Base-by-base conservation (phyloP, 2,797 vertebrate species). In the Manis crassicaudata region DNA sequence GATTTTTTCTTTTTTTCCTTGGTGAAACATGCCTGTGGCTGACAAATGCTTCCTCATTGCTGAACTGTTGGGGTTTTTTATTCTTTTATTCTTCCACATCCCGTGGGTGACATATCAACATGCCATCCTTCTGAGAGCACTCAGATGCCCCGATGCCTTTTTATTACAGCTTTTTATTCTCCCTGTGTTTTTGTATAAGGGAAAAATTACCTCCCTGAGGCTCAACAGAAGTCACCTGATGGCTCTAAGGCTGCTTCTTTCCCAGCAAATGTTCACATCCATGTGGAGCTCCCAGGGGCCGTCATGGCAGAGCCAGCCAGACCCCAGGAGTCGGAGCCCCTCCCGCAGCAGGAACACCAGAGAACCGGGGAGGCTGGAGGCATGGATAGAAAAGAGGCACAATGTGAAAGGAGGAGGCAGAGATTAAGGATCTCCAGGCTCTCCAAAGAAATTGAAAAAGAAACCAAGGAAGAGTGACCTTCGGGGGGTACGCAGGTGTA, bases 21-120 rank as follows among this genome's bases (percentile, higher is more conserved):
- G 37, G 40, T 40, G 1, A 84, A 68, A 50, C 67, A 50, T 52
- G 20, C 58, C 43, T 87, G 93, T 85, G 32, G 76, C 76, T 81
- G 60, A 56, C 72, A 81, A 94, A 95, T 35, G 43, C 80, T 7
- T 62, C 40, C 75, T 95, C 58, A 52, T 60, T 93, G 72, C 43
- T 60, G 27, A 82, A 91, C 56, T 82, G 6, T 68, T 68, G 43
- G 37, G 25, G 35, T 54, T 58, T 65, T 89, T 65, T 85, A 18
- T 35, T 63, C 14, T 56, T 79, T 90, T 67, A 27, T 80, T 92
- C 58, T 68, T 82, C 62, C 43, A 40, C 17, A 54, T 70, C 68
- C 18, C 67, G 17, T 40, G 56, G 76, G 40, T 54, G 67, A 63
- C n/a, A 40, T n/a, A 16, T 70, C 76, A 72, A 77, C 10, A 32